These are phyloP conservation scores for Phalacrocorax carbo DNA, from an alignment of 2,113 vertebrate genomes.

Conservation along the genomic window DNA sequence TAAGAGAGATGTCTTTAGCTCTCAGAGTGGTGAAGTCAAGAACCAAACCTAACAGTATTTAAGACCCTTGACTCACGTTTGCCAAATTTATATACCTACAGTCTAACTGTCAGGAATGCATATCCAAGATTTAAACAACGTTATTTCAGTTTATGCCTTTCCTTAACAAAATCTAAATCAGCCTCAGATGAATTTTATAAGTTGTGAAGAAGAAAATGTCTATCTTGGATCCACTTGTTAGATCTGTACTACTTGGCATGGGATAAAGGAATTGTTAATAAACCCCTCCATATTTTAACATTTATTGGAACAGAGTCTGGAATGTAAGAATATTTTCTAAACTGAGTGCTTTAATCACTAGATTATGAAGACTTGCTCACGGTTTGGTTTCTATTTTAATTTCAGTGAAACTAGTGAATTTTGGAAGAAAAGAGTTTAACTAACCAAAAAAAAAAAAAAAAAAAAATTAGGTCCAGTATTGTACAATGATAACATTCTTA, in stretches of 20 bases:
- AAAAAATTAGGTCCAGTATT: not conserved
- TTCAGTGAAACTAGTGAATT: not conserved
- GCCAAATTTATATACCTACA: not conserved
- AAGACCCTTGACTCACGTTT: not conserved
- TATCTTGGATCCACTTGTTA: not conserved
- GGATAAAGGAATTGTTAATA: not conserved
- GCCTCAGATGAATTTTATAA: not conserved
- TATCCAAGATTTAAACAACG: not conserved
- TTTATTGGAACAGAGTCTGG: not conserved
- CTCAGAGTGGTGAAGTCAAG: not conserved
- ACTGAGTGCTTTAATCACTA: not conserved
- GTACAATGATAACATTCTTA: not conserved
- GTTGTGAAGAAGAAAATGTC: not conserved
- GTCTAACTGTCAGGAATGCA: not conserved
- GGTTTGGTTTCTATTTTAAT: not conserved
- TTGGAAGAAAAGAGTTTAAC: not conserved
- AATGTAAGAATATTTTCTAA: not conserved
- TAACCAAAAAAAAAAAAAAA: too few species aligned
- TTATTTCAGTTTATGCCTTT: not conserved
- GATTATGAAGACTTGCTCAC: not conserved
- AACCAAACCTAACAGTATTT: not conserved
- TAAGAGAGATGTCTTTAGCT: rapidly evolving
- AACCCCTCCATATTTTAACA: not conserved
- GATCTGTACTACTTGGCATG: not conserved
- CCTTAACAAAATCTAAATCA: not conserved